Evolutionary conservation across 2,113 vertebrate species (phyloP).

Genomic region (Sinosuthora webbiana): DNA sequence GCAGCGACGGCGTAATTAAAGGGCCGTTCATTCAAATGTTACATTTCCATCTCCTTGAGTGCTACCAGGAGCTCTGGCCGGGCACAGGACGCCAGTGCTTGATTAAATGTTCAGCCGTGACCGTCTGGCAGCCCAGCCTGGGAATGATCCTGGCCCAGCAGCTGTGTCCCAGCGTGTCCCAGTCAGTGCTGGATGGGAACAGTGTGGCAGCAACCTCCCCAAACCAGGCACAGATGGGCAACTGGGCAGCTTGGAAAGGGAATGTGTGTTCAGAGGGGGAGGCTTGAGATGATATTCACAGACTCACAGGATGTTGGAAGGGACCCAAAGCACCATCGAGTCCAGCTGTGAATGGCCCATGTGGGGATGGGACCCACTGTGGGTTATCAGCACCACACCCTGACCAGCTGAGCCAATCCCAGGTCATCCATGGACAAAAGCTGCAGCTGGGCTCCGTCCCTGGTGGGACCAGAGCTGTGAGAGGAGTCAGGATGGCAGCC

Average conservation of each 20-base stretch:
- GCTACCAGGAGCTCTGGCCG: background rate
- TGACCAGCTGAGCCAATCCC: background rate
- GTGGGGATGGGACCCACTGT: background rate
- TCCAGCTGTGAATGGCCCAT: background rate
- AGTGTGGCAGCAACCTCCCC: background rate
- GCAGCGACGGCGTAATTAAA: background rate
- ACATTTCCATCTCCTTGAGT: background rate
- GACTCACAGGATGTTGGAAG: background rate
- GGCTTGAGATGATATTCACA: background rate
- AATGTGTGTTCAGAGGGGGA: background rate
- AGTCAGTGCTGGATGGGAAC: background rate
- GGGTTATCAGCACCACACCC: background rate
- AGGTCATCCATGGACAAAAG: background rate
- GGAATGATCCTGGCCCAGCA: background rate
- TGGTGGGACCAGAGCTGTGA: background rate
- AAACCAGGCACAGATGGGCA: background rate
- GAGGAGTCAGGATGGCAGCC: background rate
- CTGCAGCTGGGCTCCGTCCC: background rate
- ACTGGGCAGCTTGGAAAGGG: background rate
- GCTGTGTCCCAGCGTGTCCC: background rate
- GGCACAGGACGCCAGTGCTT: background rate
- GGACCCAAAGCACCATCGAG: background rate
- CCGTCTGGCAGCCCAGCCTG: fast-evolving
- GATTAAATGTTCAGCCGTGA: background rate
- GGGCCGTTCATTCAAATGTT: constrained; percentile 36